Conservation (phyloP, 2,113 vertebrate genomes). For the Mirounga angustirostris region DNA sequence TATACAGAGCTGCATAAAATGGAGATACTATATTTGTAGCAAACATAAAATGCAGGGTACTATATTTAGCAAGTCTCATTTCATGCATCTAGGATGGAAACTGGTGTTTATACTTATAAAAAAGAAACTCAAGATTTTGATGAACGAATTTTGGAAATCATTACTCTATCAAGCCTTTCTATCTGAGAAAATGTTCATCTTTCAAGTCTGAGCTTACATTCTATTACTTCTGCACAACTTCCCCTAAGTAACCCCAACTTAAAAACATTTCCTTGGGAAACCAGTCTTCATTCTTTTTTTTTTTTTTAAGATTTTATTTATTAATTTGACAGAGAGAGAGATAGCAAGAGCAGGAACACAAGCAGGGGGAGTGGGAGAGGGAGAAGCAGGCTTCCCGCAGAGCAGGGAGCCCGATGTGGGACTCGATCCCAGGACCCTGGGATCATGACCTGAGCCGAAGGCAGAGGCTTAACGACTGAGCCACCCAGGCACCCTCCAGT, state of each 20-base stretch:
- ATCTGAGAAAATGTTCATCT: neutral
- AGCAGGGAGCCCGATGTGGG: too few species aligned
- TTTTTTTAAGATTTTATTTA: too few species aligned
- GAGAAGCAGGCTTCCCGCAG: too few species aligned
- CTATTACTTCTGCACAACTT: neutral
- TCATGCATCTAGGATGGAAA: neutral
- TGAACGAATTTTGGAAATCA: neutral
- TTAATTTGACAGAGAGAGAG: too few species aligned
- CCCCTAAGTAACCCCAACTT: neutral
- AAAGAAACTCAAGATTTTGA: neutral
- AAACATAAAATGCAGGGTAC: neutral
- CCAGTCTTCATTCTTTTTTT: neutral
- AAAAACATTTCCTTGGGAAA: neutral
- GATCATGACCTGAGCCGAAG: too few species aligned
- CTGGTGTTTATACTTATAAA: neutral
- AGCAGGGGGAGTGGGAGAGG: too few species aligned
- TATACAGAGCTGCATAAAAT: neutral
- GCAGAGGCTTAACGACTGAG: too few species aligned
- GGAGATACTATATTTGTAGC: neutral
- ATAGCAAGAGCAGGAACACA: too few species aligned
- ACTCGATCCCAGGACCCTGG: too few species aligned
- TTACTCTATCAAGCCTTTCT: neutral
- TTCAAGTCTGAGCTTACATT: neutral
- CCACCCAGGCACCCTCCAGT: too few species aligned
- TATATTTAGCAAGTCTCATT: neutral